Conservation (phyloP, 1,140 invertebrate genomes). For the Apis dorsata region DNA sequence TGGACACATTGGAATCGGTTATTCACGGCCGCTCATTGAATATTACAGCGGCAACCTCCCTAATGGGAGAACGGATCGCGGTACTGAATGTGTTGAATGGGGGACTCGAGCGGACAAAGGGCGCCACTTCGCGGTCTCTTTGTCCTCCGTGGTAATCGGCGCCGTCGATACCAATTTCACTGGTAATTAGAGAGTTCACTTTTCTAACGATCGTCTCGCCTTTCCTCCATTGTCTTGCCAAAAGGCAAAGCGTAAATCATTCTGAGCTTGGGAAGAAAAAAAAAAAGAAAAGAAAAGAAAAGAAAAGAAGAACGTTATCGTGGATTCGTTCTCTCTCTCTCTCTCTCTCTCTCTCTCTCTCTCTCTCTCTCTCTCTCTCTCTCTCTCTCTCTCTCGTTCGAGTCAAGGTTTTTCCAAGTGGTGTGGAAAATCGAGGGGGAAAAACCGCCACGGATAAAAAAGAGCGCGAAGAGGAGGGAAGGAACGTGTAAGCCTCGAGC, state of each 20-base stretch:
- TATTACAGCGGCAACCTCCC: constrained; percentile 35
- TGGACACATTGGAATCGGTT: neutral
- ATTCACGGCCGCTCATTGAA: constrained; percentile 22
- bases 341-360: too few relatives aligned
- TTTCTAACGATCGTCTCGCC: constrained; percentile 38
- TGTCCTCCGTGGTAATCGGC: constrained; percentile 56
- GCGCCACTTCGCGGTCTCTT: constrained; percentile 55
- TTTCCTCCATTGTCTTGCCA: neutral
- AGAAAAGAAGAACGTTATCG: constrained; percentile 2
- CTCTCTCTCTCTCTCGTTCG: too few relatives aligned
- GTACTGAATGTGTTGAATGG: constrained; percentile 56
- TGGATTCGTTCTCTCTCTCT: too few relatives aligned
- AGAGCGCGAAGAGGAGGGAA: neutral
- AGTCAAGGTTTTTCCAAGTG: too few relatives aligned
- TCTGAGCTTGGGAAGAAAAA: neutral
- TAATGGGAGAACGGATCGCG: constrained; percentile 59
- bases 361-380: too few relatives aligned
- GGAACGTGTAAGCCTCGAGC: constrained; percentile 33
- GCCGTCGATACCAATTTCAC: constrained; percentile 59
- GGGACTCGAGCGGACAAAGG: constrained; percentile 46
- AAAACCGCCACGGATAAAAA: neutral
- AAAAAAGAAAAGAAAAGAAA: too few relatives aligned
- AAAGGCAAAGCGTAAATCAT: neutral
- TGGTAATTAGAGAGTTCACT: constrained; percentile 55
- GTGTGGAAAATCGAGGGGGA: neutral